A percentile compares a stretch with the other conserved stretches of the same genome.
These are phyloP conservation scores for Ormia ochracea DNA, from an alignment of 2,888 invertebrate genomes.

Conservation along the genomic window DNA sequence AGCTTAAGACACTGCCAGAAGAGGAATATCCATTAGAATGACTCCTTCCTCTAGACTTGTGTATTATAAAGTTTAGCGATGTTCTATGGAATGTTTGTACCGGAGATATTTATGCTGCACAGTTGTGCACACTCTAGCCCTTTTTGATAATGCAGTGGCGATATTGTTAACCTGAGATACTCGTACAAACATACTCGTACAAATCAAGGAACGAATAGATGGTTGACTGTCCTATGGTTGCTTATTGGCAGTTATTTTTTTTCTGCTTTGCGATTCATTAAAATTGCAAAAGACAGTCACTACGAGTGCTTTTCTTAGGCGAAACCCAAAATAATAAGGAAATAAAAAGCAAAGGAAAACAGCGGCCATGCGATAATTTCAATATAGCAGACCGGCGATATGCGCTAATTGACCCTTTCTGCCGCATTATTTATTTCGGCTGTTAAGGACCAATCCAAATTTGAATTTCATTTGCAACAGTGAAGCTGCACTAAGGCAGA, in stretches of 20 bases:
- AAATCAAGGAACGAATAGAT: constrained; percentile 29
- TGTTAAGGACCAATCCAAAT: no score
- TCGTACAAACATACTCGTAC: background rate
- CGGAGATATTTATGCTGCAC: constrained; percentile 50
- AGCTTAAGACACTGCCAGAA: constrained; percentile 32
- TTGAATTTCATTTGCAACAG: no score
- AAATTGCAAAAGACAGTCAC: constrained; percentile 62
- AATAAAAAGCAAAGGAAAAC: background rate
- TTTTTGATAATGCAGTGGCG: constrained; percentile 4
- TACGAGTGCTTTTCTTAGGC: constrained; percentile 40
- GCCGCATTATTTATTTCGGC: no score
- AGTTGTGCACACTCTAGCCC: constrained; percentile 33
- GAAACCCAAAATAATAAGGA: constrained; percentile 38
- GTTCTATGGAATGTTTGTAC: constrained; percentile 23
- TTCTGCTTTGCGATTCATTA: constrained; percentile 58
- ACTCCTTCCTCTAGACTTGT: background rate
- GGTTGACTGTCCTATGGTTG: constrained; percentile 28
- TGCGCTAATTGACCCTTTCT: background rate
- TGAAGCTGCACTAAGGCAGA: no score
- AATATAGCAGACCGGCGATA: background rate
- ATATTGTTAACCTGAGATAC: constrained; percentile 25
- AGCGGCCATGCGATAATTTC: background rate
- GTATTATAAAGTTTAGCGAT: background rate
- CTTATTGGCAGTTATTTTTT: constrained; percentile 8
- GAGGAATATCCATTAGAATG: constrained; percentile 46